Base-by-base conservation (phyloP, 1,140 invertebrate genomes). In the Lithobius niger region DNA sequence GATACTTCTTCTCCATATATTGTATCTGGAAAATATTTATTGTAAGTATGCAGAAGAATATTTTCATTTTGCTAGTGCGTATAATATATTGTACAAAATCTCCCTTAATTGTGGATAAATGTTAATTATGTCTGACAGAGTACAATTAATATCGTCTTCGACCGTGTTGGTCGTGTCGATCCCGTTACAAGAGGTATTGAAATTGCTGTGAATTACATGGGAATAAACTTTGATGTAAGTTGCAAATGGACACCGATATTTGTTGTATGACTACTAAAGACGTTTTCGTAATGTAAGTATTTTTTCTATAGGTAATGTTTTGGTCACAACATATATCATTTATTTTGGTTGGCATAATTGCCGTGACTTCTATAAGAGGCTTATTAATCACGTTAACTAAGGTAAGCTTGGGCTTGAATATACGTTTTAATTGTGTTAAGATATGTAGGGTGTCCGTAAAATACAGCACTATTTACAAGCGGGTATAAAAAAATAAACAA, bases 1-100 rank as follows among this genome's bases (percentile, higher is more conserved):
- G 97, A 1, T 95, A 99, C 67, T 98, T 99, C 69, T 99, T 99
- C 72, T 98, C 94, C 4, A 71, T 96, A 4, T 99, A 99, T 66
- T 99, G 97, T 69, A 79, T 93, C 45, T 99, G 94, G 89, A 99
- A 99, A 78, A 99, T 99, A 68, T 92, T 99, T 68, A 97, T 99
- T 71, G 91, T 94, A n/a, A n/a, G n/a, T n/a, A n/a, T n/a, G n/a
- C n/a, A n/a, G n/a, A n/a, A n/a, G n/a, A n/a, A n/a, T n/a, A n/a
- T n/a, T n/a, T n/a, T n/a, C n/a, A n/a, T n/a, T n/a, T n/a, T n/a
- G n/a, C n/a, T n/a, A n/a, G n/a, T n/a, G n/a, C n/a, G n/a, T n/a
- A n/a, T n/a, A n/a, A n/a, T n/a, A n/a, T n/a, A n/a, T n/a, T n/a
- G n/a, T n/a, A n/a, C n/a, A n/a, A n/a, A n/a, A n/a, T n/a, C n/a